Conservation (phyloP, 1,140 invertebrate species). For the Diabrotica virgifera region DNA sequence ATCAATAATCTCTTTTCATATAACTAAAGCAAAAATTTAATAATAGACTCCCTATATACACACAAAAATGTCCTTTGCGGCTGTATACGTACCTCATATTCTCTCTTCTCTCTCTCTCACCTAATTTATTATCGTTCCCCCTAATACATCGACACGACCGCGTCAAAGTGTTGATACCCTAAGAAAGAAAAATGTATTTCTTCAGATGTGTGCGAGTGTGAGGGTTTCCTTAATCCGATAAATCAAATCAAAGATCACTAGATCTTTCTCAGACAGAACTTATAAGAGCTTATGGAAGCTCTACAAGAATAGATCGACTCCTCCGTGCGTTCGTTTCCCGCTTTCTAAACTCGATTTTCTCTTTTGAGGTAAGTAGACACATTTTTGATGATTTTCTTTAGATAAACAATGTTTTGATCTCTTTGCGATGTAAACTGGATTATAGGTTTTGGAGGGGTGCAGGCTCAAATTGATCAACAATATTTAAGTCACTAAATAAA, state of each 20-base stretch:
- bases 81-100: not conserved
- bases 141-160: constrained; percentile 13
- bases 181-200: constrained; percentile 42
- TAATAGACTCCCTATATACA: not conserved
- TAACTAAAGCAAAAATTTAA: too few species aligned
- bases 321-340: not conserved
- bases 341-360: constrained; percentile 16
- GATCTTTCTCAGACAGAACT: constrained; percentile 29
- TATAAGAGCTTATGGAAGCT: constrained; percentile 36
- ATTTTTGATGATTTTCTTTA: not conserved
- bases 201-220: constrained; percentile 27
- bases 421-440: not conserved
- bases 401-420: not conserved
- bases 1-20: too few species aligned
- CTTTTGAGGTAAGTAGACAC: not conserved
- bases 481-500: too few species aligned
- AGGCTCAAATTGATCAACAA: too few species aligned
- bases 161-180: constrained; percentile 37
- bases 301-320: constrained; percentile 21
- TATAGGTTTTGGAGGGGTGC: too few species aligned
- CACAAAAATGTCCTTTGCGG: not conserved
- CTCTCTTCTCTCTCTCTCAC: not conserved
- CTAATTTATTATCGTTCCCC: constrained; percentile 18
- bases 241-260: constrained; percentile 44
- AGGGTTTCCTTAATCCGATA: constrained; percentile 43